Base-by-base conservation (phyloP, 2,888 invertebrate genomes). In the Morinoia aosen region DNA sequence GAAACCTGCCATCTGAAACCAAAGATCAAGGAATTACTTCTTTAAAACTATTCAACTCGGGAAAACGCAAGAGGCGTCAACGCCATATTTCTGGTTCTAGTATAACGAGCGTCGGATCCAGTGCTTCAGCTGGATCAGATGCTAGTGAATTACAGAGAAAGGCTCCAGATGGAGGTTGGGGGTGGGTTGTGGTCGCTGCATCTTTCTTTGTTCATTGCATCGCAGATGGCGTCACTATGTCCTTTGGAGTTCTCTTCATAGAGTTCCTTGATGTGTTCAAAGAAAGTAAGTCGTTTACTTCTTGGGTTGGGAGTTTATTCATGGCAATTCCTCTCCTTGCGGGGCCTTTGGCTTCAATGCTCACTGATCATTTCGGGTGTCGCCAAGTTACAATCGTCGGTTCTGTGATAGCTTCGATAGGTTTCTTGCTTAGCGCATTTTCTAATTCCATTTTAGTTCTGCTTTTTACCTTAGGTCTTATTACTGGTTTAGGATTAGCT, bases 141-240 rank as follows among this genome's bases (percentile, higher is more conserved):
- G 95, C 95, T 12, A 96, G 96, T 5, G 96, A 96, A 76, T 94
- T 96, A 25, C 96, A 96, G 95, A 95, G 96, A 40, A 95, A 95
- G 91, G 98, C 98, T 0, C 99, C 98, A 2, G 99, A 99, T 97
- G 99, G 99, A 19, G 99, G 99, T 33, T 99, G 98, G 98, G 99
- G 99, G 11, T 99, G 99, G 99, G 98, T 99, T 61, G 98, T 99
- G 95, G 99, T 99, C 0, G 98, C 98, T 96, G 98, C 98, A 57
- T 98, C 99, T 0, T 99, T 99, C 97, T 98, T 99, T 97, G 98
- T 99, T 96, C 99, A 99, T 97, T 98, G 99, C 96, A 98, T 99
- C 97, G 99, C 99, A 90, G 99, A 99, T 97, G 99, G 99, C 5
- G 98, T 99, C 97, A 99, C 99, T 0, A 99, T 99, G 97, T 98